Base-by-base conservation (phyloP, 2,888 invertebrate genomes). In the Drosophila yooni region DNA sequence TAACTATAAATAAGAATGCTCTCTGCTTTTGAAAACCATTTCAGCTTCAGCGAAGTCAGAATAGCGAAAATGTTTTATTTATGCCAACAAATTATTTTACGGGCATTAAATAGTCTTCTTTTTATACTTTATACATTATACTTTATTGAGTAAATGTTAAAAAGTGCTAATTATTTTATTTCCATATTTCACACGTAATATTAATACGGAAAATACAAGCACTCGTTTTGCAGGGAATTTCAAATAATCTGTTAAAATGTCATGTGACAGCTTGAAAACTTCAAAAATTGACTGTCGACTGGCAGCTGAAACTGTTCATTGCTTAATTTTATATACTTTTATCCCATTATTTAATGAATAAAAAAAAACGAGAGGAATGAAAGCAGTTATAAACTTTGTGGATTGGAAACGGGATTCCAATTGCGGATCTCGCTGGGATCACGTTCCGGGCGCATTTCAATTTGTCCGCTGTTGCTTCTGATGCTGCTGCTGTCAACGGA, bases 401-500 rank as follows among this genome's bases (percentile, higher is more conserved):
- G 43, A 57, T 43, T 43, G 43, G 21, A 43, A 40, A 21, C 15
- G 57, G 25, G 11, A 52, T 34, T 18, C 51, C 25, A 18, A 46
- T 46, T 46, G 50, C 10, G 62, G 46, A 61, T 71, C 70, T 71
- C 31, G n/a, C 51, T 57, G 62, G 50, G 81, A 85, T 83, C 86
- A 82, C 80, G 82, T 82, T 68, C 78, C 59, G 77, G 27, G 51
- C 70, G 64, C 78, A 78, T 84, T 89, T 87, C 80, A 87, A 87
- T 89, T 88, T 80, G 64, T 59, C 21, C 50, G 60, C 38, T 51
- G 52, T 46, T 57, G 46, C 71, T 82, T 52, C 52, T 65, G 51
- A 70, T 87, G 60, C 36, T 51, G 60, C 51, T 65, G 51, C 76
- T 83, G 76, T 75, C 83, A 83, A 52, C 72, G 67, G 36, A 64